phyloP scores from a whole-genome alignment of 2,797 vertebrate genomes.

The Furcifer pardalis region DNA sequence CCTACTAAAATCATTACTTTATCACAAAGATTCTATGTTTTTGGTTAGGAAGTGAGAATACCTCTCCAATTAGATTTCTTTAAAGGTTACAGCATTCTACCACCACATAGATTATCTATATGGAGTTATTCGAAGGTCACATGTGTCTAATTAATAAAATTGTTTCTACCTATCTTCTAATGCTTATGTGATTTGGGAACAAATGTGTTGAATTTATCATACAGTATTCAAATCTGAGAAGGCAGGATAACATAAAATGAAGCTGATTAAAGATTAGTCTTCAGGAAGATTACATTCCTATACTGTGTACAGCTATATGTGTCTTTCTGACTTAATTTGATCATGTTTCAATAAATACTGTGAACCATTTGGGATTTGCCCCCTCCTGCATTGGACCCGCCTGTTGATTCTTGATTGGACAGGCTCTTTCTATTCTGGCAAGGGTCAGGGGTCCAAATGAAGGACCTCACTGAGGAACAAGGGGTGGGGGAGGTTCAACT shows the following conservation, averaged over 20 bases:
- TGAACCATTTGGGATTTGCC: background rate
- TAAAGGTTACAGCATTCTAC: slow-evolving; percentile 2
- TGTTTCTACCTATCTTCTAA: background rate
- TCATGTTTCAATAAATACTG: background rate
- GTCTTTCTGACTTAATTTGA: too few relatives aligned
- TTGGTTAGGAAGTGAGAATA: background rate
- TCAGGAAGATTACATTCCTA: too few relatives aligned
- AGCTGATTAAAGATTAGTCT: background rate
- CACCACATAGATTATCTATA: background rate
- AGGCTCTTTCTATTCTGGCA: background rate
- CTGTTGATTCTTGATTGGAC: background rate
- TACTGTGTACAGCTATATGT: too few relatives aligned
- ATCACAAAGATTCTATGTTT: background rate
- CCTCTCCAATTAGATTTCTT: background rate
- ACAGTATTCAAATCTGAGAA: background rate
- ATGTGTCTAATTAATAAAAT: background rate
- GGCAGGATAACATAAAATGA: background rate
- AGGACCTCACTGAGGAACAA: background rate
- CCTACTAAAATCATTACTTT: background rate
- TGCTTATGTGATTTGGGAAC: background rate
- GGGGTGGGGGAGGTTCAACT: background rate
- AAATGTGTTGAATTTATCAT: too few relatives aligned
- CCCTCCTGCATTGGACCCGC: background rate
- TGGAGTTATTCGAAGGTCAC: background rate
- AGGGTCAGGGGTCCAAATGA: background rate